Percentiles rank a stretch among this genome's conserved stretches.
These are phyloP conservation scores for Peromyscus nudipes DNA, from an alignment of 2,797 vertebrate genomes.

Conservation along the genomic window DNA sequence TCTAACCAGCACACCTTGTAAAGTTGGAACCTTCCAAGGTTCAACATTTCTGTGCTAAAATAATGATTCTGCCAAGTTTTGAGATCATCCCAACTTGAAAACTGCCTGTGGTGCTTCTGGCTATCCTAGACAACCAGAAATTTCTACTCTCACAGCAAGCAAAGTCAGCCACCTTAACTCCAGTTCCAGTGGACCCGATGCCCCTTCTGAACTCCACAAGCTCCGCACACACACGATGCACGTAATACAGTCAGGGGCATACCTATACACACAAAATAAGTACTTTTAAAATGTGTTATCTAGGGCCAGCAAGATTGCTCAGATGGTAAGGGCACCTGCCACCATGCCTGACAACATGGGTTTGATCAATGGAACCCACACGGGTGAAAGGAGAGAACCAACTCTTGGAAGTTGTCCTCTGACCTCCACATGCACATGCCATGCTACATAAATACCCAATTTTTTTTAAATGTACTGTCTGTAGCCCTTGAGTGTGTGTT, in stretches of 20 bases:
- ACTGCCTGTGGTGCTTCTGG: background rate
- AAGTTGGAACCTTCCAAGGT: background rate
- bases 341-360: too few species aligned
- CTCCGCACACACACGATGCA: background rate
- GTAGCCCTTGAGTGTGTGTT: background rate
- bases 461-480: background rate
- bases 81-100: background rate
- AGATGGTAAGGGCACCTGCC: background rate
- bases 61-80: background rate
- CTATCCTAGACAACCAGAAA: background rate
- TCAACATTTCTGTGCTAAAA: background rate
- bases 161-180: background rate
- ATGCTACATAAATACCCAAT: background rate
- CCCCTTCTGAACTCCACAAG: background rate
- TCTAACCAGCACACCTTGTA: background rate
- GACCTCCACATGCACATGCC: background rate
- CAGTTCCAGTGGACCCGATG: background rate
- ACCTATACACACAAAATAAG: background rate
- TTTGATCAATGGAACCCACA: background rate
- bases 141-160: background rate
- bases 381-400: background rate
- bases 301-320: background rate
- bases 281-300: background rate
- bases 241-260: background rate
- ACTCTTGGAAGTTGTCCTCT: background rate